Conservation (phyloP, 2,797 vertebrate species). For the Dendrocincla tyrannina region DNA sequence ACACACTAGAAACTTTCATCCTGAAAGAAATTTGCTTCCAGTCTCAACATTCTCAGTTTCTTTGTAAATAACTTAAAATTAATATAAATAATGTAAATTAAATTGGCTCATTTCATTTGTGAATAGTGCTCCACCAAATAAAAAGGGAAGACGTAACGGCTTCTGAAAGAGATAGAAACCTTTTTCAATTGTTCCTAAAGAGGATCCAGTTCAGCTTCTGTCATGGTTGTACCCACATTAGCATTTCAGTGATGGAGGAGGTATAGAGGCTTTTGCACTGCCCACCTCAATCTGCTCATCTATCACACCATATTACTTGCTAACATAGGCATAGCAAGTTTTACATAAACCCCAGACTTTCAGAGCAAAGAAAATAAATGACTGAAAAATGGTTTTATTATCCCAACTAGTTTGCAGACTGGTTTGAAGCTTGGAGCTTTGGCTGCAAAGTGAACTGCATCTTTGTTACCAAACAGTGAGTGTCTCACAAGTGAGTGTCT, state of each 20-base stretch:
- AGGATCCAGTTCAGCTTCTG: background rate
- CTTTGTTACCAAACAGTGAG: background rate
- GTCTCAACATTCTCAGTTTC: background rate
- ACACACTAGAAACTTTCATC: background rate
- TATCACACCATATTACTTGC: background rate
- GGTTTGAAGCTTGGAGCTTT: background rate
- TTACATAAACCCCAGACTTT: background rate
- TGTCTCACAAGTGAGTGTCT: background rate
- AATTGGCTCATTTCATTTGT: background rate
- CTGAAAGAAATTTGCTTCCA: background rate
- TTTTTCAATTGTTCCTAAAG: background rate
- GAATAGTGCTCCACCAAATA: background rate
- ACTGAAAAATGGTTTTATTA: background rate
- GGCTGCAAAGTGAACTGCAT: background rate
- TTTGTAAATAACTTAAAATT: background rate
- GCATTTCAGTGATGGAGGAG: background rate
- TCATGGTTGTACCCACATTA: background rate
- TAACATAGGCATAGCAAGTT: rapidly evolving
- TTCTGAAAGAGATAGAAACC: background rate
- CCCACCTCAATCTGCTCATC: background rate
- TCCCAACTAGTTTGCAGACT: background rate
- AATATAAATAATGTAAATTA: background rate
- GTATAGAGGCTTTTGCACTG: background rate
- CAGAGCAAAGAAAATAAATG: background rate
- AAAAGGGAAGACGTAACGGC: background rate